A percentile compares a stretch with the other conserved stretches of the same genome.
Evolutionary conservation across 2,888 invertebrate genomes (phyloP).

Genomic region (Cephus rjabovi): DNA sequence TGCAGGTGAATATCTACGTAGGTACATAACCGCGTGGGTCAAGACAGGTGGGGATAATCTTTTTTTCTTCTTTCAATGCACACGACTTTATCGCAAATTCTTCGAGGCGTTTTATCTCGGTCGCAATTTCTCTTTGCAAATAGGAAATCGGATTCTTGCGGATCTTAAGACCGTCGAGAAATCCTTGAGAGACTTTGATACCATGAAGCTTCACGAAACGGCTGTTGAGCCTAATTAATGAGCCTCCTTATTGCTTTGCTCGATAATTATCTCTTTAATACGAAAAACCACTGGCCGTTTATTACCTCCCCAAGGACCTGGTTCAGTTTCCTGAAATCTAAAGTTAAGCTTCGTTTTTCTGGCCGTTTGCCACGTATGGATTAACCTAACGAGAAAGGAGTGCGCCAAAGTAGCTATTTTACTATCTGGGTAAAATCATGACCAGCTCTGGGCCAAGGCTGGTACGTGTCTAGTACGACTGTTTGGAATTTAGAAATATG

Average conservation of each 20-base stretch:
- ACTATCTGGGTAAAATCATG: not conserved
- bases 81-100: constrained; percentile 40
- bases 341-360: constrained; percentile 13
- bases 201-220: not conserved
- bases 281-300: not conserved
- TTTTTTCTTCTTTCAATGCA: constrained; percentile 18
- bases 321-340: not conserved
- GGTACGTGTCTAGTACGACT: not conserved
- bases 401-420: not conserved
- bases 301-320: not conserved
- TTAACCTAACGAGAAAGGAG: constrained; percentile 48
- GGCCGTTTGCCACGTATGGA: constrained; percentile 45
- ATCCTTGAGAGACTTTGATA: not conserved
- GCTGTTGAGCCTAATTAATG: not conserved
- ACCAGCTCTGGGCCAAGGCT: not conserved
- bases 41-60: not conserved
- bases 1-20: constrained; percentile 44
- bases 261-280: not conserved
- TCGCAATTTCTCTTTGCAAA: not conserved
- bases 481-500: constrained; percentile 9
- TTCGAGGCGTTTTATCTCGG: constrained; percentile 30
- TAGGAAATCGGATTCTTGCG: not conserved
- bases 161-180: not conserved
- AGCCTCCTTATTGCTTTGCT: not conserved
- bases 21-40: not conserved